A percentile compares a stretch with the other conserved stretches of the same genome.
These are phyloP conservation scores for Polymixis flavicincta DNA, from an alignment of 2,888 invertebrate species.

Conservation along the genomic window DNA sequence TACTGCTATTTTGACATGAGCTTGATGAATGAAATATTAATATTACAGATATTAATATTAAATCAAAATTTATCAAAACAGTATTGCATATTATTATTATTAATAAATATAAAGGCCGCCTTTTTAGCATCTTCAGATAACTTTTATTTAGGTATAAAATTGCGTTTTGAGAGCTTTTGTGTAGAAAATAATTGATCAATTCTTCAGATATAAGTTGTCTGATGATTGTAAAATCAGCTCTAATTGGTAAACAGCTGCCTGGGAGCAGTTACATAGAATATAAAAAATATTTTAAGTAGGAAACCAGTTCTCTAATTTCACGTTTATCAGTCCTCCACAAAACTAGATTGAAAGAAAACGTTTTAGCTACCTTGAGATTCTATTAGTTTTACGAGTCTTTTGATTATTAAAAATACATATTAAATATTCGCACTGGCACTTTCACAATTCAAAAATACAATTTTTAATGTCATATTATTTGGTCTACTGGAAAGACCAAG, in stretches of 20 bases:
- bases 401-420: conserved; percentile 11
- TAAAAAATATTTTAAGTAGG: not conserved
- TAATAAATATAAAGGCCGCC: too few species aligned
- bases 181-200: not conserved
- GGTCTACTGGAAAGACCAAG: conserved; percentile 52
- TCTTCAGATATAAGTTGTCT: not conserved
- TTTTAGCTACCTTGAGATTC: conserved; percentile 38
- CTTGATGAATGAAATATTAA: not conserved
- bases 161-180: not conserved
- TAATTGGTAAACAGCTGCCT: not conserved
- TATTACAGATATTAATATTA: conserved; percentile 12
- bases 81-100: too few species aligned
- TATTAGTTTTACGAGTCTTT: conserved; percentile 13
- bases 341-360: not conserved
- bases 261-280: not conserved
- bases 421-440: conserved; percentile 30
- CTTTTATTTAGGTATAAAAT: not conserved
- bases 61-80: too few species aligned
- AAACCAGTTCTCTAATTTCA: conserved; percentile 2
- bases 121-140: too few species aligned
- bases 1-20: conserved; percentile 1
- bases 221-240: not conserved
- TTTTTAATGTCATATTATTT: conserved; percentile 24
- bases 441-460: conserved; percentile 17
- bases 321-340: not conserved